A percentile compares a stretch with the other conserved stretches of the same genome.
Evolutionary conservation across 2,797 vertebrate species (phyloP).

Genomic region (Echiichthys vipera): DNA sequence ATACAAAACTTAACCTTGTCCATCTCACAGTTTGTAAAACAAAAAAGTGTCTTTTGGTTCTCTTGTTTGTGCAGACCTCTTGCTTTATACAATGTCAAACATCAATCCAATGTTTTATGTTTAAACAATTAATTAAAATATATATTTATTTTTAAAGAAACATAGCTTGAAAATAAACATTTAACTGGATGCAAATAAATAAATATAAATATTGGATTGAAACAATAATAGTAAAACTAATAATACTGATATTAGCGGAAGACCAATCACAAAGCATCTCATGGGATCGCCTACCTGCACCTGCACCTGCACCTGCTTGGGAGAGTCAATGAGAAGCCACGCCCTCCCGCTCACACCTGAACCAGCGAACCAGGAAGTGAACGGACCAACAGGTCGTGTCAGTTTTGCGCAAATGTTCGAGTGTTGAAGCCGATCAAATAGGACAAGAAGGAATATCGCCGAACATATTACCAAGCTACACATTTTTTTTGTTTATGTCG

Average conservation of each 20-base stretch:
- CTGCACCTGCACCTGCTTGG: background rate
- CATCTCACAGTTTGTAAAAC: too few species aligned
- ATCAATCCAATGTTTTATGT: background rate
- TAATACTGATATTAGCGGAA: too few species aligned
- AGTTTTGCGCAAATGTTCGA: fast-evolving
- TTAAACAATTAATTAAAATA: background rate
- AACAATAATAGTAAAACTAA: background rate
- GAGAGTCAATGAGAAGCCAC: slow-evolving; percentile 8
- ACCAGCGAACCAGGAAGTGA: slow-evolving; percentile 51
- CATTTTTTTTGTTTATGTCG: fast-evolving
- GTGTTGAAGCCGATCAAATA: background rate
- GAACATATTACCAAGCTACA: background rate
- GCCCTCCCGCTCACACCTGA: slow-evolving; percentile 7
- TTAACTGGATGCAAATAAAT: background rate
- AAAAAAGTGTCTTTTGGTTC: too few species aligned
- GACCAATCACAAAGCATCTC: too few species aligned
- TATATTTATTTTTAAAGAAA: too few species aligned
- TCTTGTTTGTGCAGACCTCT: background rate
- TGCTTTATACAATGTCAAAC: background rate
- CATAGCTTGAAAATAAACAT: too few species aligned
- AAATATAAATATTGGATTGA: background rate
- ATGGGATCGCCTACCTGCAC: too few species aligned
- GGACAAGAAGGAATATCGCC: background rate
- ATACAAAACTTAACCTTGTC: too few species aligned
- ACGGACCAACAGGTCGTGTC: fast-evolving